Percentiles rank a stretch among this genome's conserved stretches.
These are phyloP conservation scores for Drosophila eugracilis DNA, from an alignment of 1,140 invertebrate genomes.

Conservation along the genomic window DNA sequence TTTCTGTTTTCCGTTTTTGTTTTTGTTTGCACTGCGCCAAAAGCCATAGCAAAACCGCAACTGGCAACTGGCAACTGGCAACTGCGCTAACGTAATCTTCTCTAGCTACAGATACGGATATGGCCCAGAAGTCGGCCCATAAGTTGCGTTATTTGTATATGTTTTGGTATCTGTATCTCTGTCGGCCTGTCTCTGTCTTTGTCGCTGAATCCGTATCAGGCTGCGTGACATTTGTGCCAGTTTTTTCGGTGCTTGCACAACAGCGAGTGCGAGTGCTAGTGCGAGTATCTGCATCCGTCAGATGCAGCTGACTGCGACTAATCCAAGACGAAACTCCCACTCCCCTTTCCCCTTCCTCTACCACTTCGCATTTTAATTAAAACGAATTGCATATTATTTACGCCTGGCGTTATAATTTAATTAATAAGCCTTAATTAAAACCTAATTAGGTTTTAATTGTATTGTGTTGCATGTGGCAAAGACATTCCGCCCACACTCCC, in stretches of 20 bases:
- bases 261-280: slow-evolving; percentile 5
- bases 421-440: slow-evolving; percentile 78
- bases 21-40: slow-evolving; percentile 63
- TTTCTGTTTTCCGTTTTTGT: slow-evolving; percentile 53
- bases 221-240: slow-evolving; percentile 57
- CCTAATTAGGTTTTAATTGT: slow-evolving; percentile 79
- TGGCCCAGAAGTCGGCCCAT: slow-evolving; percentile 37
- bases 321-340: slow-evolving; percentile 23
- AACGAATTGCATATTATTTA: slow-evolving; percentile 75
- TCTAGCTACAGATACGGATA: slow-evolving; percentile 69
- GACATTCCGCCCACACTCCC: slow-evolving; percentile 41
- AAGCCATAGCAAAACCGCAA: slow-evolving; percentile 57
- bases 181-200: slow-evolving; percentile 40
- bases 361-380: slow-evolving; percentile 61
- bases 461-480: slow-evolving; percentile 55
- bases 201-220: slow-evolving; percentile 44
- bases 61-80: slow-evolving; percentile 61
- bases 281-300: slow-evolving; percentile 51
- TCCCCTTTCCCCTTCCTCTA: background rate
- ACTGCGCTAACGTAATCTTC: slow-evolving; percentile 73
- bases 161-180: slow-evolving; percentile 28
- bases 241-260: slow-evolving; percentile 51
- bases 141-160: slow-evolving; percentile 38
- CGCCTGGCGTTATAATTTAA: slow-evolving; percentile 77
- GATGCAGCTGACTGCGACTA: slow-evolving; percentile 48